Evolutionary conservation across 2,888 invertebrate species (phyloP).

Genomic region (Strigamia transsilvanica): DNA sequence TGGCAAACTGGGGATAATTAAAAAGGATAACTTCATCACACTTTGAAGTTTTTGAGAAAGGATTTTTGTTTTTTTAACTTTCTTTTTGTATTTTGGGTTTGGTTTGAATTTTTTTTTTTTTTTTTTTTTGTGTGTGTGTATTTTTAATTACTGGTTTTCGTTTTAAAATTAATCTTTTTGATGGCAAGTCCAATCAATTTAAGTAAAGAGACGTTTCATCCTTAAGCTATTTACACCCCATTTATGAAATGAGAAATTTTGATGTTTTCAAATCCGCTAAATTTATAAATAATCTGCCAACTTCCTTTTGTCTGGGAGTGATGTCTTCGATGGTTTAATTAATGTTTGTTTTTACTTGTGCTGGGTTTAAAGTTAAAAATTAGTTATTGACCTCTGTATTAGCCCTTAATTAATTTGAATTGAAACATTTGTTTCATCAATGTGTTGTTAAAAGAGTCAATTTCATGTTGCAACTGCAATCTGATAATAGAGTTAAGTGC

Average conservation of each 20-base stretch:
- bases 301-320: neutral
- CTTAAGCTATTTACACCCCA: constrained; percentile 31
- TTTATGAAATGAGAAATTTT: constrained; percentile 24
- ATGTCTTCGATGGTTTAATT: neutral
- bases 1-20: neutral
- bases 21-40: neutral
- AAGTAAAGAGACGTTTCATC: constrained; percentile 23
- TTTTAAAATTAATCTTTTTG: constrained; percentile 1
- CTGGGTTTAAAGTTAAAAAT: neutral
- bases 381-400: neutral
- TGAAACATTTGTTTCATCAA: constrained; percentile 28
- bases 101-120: too few relatives aligned
- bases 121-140: neutral
- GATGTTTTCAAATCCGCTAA: neutral
- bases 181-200: constrained; percentile 8
- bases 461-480: constrained; percentile 48
- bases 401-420: constrained; percentile 39
- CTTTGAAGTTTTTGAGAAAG: too few relatives aligned
- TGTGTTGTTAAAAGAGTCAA: constrained; percentile 28
- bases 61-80: too few relatives aligned
- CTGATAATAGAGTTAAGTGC: constrained; percentile 49
- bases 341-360: neutral
- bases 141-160: constrained; percentile 11
- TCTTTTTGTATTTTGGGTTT: too few relatives aligned
- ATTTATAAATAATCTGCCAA: constrained; percentile 2